phyloP scores from a whole-genome alignment of 2,113 vertebrate species.

The Periophthalmodon schlosseri region DNA sequence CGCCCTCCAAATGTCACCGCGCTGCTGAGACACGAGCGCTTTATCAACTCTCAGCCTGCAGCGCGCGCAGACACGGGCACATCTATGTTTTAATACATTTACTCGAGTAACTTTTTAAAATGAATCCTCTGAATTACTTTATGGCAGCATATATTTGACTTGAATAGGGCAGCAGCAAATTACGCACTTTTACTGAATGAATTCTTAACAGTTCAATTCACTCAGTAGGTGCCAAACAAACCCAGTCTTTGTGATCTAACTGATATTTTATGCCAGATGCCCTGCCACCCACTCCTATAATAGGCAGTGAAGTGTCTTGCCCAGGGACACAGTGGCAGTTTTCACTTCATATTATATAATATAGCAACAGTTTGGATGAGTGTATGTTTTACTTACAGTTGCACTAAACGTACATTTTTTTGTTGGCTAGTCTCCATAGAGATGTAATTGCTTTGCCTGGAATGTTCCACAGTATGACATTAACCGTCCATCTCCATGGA shows the following conservation, averaged over 20 bases:
- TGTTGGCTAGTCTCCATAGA: no score
- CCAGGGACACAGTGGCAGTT: neutral
- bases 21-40: constrained; percentile 4
- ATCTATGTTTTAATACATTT: neutral
- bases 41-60: neutral
- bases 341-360: no score
- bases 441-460: neutral
- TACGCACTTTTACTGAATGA: no score
- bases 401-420: no score
- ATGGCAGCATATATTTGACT: no score
- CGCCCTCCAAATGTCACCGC: constrained; percentile 28
- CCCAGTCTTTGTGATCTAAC: no score
- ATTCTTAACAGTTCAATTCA: no score
- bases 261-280: neutral
- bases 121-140: no score
- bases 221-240: no score
- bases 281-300: neutral
- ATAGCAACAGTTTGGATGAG: neutral
- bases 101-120: no score
- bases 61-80: neutral
- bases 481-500: neutral
- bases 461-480: neutral
- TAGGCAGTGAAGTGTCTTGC: neutral
- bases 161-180: no score
- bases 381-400: neutral